A percentile compares a stretch with the other conserved stretches of the same genome.
phyloP scores from a whole-genome alignment of 2,888 invertebrate genomes.

The Agrypnus murinus region DNA sequence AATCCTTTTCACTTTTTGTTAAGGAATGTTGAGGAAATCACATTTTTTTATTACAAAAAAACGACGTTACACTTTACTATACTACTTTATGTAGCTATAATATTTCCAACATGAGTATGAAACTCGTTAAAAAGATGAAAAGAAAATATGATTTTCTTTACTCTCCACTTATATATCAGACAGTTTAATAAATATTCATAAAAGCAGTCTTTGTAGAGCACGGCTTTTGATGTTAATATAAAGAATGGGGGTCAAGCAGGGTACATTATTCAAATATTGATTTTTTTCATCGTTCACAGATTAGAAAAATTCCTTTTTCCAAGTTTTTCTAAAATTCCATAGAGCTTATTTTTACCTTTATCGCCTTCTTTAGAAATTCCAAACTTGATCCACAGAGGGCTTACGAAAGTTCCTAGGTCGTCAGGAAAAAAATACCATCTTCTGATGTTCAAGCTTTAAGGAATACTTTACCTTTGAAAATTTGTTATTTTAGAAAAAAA shows the following conservation, averaged over 20 bases:
- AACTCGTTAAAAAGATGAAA: constrained; percentile 48
- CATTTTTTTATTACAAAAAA: no score
- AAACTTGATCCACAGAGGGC: no score
- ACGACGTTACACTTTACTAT: constrained; percentile 37
- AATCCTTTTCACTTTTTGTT: no score
- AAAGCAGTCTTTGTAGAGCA: constrained; percentile 31
- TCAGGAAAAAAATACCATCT: no score
- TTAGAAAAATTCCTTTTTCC: constrained; percentile 1
- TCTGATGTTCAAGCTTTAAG: no score
- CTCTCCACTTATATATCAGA: constrained; percentile 40
- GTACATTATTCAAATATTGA: constrained; percentile 26
- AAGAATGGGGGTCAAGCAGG: constrained; percentile 36
- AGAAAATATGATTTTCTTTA: constrained; percentile 45
- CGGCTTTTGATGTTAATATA: constrained; percentile 39
- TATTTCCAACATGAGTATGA: constrained; percentile 38
- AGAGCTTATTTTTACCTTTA: no score
- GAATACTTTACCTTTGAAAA: no score
- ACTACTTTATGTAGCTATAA: constrained; percentile 28
- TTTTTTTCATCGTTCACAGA: constrained; percentile 17
- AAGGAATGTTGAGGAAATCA: no score
- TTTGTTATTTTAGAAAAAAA: no score
- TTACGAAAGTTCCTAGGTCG: no score
- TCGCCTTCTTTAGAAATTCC: no score
- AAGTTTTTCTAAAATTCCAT: no score
- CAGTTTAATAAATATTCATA: constrained; percentile 48